Conservation (phyloP, 2,888 invertebrate species). For the Cheilosia vulpina region DNA sequence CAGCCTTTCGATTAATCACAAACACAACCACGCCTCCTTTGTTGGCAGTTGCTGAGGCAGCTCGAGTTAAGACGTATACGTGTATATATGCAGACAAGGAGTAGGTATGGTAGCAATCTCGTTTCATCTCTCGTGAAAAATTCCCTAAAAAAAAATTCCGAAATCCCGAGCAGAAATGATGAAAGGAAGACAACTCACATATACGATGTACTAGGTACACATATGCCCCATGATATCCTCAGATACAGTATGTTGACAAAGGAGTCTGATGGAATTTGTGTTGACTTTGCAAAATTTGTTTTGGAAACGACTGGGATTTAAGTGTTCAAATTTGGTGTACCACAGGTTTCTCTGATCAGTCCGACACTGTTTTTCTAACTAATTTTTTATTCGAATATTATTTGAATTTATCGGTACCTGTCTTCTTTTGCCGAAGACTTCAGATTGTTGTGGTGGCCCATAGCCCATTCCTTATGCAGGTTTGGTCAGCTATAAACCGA, state of each 20-base stretch:
- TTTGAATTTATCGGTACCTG: no score
- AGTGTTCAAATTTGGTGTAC: neutral
- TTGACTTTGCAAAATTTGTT: neutral
- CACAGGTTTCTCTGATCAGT: no score
- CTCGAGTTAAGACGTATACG: constrained; percentile 33
- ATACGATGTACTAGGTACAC: constrained; percentile 21
- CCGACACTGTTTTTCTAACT: no score
- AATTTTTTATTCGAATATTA: no score
- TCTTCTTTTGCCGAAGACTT: no score
- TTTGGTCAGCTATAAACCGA: no score
- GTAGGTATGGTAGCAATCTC: constrained; percentile 22
- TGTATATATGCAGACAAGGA: constrained; percentile 13
- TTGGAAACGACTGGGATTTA: neutral
- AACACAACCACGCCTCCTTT: constrained; percentile 62
- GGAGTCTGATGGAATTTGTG: neutral
- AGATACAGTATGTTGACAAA: constrained; percentile 21
- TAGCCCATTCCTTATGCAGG: no score
- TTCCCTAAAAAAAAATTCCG: constrained; percentile 26
- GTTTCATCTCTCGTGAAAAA: constrained; percentile 62
- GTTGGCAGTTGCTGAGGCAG: constrained; percentile 45
- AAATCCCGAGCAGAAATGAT: constrained; percentile 54
- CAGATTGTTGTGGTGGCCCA: no score
- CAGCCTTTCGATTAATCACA: constrained; percentile 73
- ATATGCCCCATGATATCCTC: constrained; percentile 45
- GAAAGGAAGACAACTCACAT: constrained; percentile 41